Base-by-base conservation (phyloP, 2,113 vertebrate genomes). In the Lycaon pictus region DNA sequence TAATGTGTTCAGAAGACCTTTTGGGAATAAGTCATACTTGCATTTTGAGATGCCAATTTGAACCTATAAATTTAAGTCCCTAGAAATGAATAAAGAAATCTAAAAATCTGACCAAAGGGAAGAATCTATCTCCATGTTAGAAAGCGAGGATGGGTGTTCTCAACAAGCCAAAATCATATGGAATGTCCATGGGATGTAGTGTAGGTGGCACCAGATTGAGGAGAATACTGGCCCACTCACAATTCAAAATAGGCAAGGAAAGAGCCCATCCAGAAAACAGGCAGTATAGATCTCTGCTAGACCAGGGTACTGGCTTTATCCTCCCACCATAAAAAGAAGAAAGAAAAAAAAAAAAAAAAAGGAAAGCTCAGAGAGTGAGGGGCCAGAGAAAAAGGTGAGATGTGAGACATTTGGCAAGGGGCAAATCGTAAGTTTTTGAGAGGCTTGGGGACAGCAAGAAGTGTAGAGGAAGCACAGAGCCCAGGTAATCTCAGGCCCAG, bases 21-120 rank as follows among this genome's bases (percentile, higher is more conserved):
- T 88, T n/a, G 84, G 93, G 84, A 96, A 94, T 95, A 90, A 95
- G 90, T 96, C 84, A 81, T 74, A 94, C 93, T 90, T 97, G 71
- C 55, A 88, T 90, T 93, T 77, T 65, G 55, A 96, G 56, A 93
- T 95, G 65, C 32, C 93, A 95, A 5, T 77, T 87, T 80, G 32
- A 96, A 65, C 27, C 76, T 90, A 37, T 23, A 2, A 29, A 72
- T 81, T 92, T 81, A 92, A 97, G 88, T 77, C 43, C 48, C 23
- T 76, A 37, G 77, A 67, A 85, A 82, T 88, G 53, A 90, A 96
- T 58, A 76, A 92, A 95, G 83, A 96, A 88, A 92, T 93, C 74
- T 53, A 56, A 37, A 89, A 48, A 80, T 65, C 10, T 71, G 76
- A 37, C 23, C 32, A 60, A 86, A 90, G 51, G 25, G 56, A 56